Evolutionary conservation across 2,113 vertebrate genomes (phyloP).

Genomic region (Phoenicopterus ruber): DNA sequence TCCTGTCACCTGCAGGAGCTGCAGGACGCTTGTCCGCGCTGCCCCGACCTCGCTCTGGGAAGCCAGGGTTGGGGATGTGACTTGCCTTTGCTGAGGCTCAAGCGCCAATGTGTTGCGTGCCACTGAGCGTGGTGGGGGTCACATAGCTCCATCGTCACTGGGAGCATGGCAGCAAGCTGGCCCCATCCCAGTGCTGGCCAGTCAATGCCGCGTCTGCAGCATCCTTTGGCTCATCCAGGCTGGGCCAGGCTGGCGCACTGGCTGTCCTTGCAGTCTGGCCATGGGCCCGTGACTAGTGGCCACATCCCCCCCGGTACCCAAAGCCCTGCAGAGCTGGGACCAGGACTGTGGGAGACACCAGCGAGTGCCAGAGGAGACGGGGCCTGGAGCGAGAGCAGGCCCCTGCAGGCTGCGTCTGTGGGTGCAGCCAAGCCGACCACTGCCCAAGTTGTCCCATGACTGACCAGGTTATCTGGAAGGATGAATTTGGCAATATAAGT

Average conservation of each 20-base stretch:
- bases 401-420: background rate
- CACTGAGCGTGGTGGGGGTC: accelerated
- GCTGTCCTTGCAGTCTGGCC: background rate
- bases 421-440: background rate
- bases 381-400: background rate
- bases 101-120: background rate
- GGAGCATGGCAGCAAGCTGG: background rate
- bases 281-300: background rate
- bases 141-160: accelerated
- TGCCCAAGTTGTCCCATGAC: background rate
- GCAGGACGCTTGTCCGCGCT: accelerated
- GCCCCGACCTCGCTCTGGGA: background rate
- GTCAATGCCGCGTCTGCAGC: accelerated
- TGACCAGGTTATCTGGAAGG: background rate
- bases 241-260: accelerated
- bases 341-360: background rate
- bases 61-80: background rate
- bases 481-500: background rate
- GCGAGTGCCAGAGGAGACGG: no score
- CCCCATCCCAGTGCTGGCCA: accelerated
- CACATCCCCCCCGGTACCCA: background rate
- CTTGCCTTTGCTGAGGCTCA: background rate
- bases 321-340: background rate
- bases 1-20: background rate
- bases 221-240: background rate